Evolutionary conservation across 2,113 vertebrate species (phyloP), one percentile per base, ranked within the genome.

Genomic region (Peromyscus californicus): DNA sequence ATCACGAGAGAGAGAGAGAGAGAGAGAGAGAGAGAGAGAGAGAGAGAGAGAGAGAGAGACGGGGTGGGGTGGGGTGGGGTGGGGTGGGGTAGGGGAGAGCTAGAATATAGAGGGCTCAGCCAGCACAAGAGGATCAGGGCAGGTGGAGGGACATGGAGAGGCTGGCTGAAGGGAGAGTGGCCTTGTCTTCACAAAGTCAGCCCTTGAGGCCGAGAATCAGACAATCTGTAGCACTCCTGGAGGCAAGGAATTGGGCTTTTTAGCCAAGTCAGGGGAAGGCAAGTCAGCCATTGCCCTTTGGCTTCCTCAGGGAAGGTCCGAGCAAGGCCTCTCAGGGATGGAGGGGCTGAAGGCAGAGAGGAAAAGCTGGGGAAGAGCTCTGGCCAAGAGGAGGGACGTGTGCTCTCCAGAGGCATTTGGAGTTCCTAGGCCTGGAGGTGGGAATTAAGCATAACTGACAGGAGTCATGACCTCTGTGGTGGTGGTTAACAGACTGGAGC

Each of bases 211-310:
- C 79, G 51, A 96, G 78, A 95, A 95, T 26, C 39, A n/a, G 31
- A 57, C 16, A 29, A 36, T 22, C 72, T 72, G 78, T 42, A n/a
- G 67, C 87, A 85, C 26, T 39, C 59, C 22, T 31, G 17, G 24
- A 85, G 59, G 89, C 78, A 16, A 92, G 72, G 90, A 42, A 96
- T 75, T 70, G 1, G 13, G 63, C 33, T 95, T 92, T 92, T 90
- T 72, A 96, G 95, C 80, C 76, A 76, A 92, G 75, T 70, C 78
- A 85, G 67, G 89, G 51, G 90, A 94, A 92, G 93, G 80, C 88
- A 96, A 94, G 95, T 63, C 63, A 54, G 75, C 69, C 76, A 21
- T 17, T 91, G 95, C 89, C 95, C 94, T 90, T 63, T 67, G 90
- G 90, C 82, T 78, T 9, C 0, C 19, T 88, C 75, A 80, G 79